phyloP scores from a whole-genome alignment of 2,888 invertebrate species.

The Polymixis flavicincta region DNA sequence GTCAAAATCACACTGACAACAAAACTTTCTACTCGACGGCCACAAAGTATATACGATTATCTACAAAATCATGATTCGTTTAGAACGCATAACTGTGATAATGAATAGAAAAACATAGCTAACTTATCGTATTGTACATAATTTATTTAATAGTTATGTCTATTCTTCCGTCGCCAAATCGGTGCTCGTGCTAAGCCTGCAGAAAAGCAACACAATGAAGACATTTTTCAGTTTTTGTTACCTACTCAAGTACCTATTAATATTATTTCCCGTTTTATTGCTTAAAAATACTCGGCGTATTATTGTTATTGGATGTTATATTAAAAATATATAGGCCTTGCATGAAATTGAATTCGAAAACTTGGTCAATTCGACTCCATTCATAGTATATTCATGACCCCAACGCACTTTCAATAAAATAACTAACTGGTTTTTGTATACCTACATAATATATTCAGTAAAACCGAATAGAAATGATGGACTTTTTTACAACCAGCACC shows the following conservation, averaged over 20 bases:
- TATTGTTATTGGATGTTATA: not conserved
- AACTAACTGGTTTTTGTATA: conserved; percentile 47
- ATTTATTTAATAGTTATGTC: too few relatives aligned
- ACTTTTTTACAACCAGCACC: conserved; percentile 3
- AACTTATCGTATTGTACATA: too few relatives aligned
- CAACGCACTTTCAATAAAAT: conserved; percentile 42
- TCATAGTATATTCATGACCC: conserved; percentile 45
- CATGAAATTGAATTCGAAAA: conserved; percentile 25
- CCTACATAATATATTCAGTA: conserved; percentile 4
- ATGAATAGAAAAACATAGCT: too few relatives aligned
- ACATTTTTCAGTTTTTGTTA: conserved; percentile 11
- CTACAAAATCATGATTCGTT: too few relatives aligned
- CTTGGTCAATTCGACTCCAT: conserved; percentile 49
- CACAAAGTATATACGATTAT: too few relatives aligned
- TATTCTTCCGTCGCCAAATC: too few relatives aligned
- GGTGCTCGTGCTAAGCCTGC: too few relatives aligned
- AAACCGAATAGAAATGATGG: conserved; percentile 24
- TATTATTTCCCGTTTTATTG: conserved; percentile 10
- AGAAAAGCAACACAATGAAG: conserved; percentile 2
- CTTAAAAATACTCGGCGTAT: not conserved
- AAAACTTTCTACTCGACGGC: too few relatives aligned
- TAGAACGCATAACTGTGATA: too few relatives aligned
- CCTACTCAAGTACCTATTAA: not conserved
- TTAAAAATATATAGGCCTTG: not conserved
- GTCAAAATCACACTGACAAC: too few relatives aligned